phyloP scores from a whole-genome alignment of 2,797 vertebrate genomes.

The Crypturellus tataupa region DNA sequence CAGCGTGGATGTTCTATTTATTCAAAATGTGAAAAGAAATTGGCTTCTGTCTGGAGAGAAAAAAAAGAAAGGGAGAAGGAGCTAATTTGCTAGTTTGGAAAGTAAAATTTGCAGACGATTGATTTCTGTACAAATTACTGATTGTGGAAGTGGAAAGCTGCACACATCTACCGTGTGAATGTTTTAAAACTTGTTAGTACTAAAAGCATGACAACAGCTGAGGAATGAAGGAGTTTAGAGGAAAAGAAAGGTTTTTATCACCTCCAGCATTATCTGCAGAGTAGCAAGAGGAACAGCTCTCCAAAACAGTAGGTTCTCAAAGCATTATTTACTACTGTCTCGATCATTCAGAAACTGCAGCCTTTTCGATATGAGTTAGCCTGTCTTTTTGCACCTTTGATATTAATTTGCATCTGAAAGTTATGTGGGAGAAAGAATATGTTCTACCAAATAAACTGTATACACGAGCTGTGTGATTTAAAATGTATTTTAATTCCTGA shows the following conservation, averaged over 20 bases:
- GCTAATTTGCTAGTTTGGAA: neutral
- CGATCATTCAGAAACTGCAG: neutral
- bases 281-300: neutral
- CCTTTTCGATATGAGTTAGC: neutral
- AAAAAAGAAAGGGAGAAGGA: neutral
- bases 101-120: neutral
- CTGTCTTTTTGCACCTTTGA: slow-evolving; percentile 4
- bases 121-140: neutral
- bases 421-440: neutral
- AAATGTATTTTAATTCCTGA: slow-evolving; percentile 15
- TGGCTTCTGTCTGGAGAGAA: neutral
- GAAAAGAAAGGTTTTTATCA: neutral
- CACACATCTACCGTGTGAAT: neutral
- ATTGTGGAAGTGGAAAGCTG: neutral
- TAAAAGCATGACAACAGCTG: neutral
- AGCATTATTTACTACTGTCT: neutral
- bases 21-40: slow-evolving; percentile 14
- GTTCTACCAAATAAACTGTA: neutral
- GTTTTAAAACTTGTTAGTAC: neutral
- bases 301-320: neutral
- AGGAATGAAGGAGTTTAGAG: neutral
- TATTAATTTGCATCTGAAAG: neutral
- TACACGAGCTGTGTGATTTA: neutral
- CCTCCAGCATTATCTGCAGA: fast-evolving
- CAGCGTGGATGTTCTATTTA: neutral